Conservation (phyloP, 2,888 invertebrate species). For the Galeruca laticollis region DNA sequence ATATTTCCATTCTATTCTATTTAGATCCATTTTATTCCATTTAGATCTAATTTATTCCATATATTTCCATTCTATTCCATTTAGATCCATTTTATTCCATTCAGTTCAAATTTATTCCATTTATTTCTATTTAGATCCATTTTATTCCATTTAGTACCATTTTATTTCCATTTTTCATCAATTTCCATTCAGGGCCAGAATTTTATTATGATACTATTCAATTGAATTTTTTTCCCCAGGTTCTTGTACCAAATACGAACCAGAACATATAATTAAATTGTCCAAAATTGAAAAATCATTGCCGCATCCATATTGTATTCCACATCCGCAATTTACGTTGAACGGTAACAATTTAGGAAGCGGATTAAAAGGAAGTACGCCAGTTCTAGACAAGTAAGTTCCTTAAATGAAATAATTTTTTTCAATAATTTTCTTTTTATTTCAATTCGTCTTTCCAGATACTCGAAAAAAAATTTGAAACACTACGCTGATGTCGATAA, state of each 20-base stretch:
- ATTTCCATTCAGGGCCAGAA: too few relatives aligned
- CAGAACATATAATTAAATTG: constrained; percentile 69
- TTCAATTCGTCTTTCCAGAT: constrained; percentile 30
- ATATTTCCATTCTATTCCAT: background rate
- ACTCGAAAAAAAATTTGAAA: constrained; percentile 65
- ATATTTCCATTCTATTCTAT: background rate
- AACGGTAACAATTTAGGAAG: constrained; percentile 66
- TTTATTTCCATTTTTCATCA: too few relatives aligned
- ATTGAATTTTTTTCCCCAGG: constrained; percentile 27
- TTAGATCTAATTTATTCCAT: background rate
- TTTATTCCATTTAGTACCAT: background rate
- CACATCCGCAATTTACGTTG: constrained; percentile 76
- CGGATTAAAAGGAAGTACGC: constrained; percentile 55
- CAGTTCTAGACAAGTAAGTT: constrained; percentile 51
- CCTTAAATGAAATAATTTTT: too few relatives aligned
- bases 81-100: background rate
- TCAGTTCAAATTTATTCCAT: background rate
- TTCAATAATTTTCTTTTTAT: too few relatives aligned
- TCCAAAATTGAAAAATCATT: constrained; percentile 74
- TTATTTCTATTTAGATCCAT: background rate
- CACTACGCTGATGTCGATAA: constrained; percentile 78
- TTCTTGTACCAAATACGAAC: constrained; percentile 65
- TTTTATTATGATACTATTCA: too few relatives aligned
- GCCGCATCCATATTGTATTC: constrained; percentile 78
- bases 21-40: background rate